These are phyloP conservation scores for Agonopterix alstromeriana DNA, from an alignment of 2,888 invertebrate species.

Conservation along the genomic window DNA sequence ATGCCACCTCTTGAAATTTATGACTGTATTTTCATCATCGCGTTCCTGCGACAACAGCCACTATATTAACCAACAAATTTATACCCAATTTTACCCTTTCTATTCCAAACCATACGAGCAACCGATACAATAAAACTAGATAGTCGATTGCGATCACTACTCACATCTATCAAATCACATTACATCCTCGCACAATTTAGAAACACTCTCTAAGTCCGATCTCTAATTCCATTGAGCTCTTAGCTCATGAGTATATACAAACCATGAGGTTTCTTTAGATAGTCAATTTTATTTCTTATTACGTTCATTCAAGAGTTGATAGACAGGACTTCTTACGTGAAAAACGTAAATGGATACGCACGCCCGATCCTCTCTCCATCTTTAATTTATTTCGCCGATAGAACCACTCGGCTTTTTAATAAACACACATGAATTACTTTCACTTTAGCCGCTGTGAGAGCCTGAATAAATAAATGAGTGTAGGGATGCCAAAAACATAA, in stretches of 20 bases:
- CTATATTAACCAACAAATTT: too few relatives aligned
- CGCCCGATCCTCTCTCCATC: background rate
- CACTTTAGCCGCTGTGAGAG: conserved; percentile 40
- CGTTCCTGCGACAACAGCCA: too few relatives aligned
- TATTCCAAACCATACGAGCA: too few relatives aligned
- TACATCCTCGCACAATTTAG: too few relatives aligned
- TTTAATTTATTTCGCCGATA: conserved; percentile 14
- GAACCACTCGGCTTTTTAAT: conserved; percentile 40
- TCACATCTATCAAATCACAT: too few relatives aligned
- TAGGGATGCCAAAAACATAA: conserved; percentile 9
- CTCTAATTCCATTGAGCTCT: too few relatives aligned
- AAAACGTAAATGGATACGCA: conserved; percentile 5
- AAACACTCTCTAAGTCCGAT: too few relatives aligned
- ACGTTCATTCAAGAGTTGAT: too few relatives aligned
- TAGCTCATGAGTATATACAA: background rate
- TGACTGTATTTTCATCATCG: too few relatives aligned
- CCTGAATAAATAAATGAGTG: conserved; percentile 69
- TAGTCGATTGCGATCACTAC: background rate
- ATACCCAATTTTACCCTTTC: too few relatives aligned
- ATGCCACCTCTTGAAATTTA: too few relatives aligned
- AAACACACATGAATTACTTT: conserved; percentile 67
- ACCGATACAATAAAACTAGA: background rate
- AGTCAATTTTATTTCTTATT: background rate
- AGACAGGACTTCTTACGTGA: too few relatives aligned
- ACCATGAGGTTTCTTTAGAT: background rate